phyloP scores from a whole-genome alignment of 2,113 vertebrate genomes.

The Semicossyphus pulcher region DNA sequence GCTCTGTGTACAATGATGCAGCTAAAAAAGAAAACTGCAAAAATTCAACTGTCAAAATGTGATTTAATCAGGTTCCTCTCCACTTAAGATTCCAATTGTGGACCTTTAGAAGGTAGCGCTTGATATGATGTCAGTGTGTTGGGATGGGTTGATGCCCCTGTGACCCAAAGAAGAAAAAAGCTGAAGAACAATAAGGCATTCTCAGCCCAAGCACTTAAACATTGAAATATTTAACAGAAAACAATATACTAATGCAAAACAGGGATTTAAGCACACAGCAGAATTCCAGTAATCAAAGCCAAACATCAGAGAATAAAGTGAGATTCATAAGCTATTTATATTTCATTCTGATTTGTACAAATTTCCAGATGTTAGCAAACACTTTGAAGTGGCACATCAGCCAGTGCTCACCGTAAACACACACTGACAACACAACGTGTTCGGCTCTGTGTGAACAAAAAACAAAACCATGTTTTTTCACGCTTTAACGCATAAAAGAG shows the following conservation, averaged over 20 bases:
- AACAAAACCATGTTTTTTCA: constrained; percentile 4
- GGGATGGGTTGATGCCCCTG: not conserved
- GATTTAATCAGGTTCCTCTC: not conserved
- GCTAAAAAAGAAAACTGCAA: not conserved
- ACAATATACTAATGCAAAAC: no score
- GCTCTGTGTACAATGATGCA: not conserved
- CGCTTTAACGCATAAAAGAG: not conserved
- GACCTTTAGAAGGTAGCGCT: not conserved
- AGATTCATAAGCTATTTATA: constrained; percentile 25
- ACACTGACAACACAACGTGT: not conserved
- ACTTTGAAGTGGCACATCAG: not conserved
- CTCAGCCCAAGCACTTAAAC: not conserved
- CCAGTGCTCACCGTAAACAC: not conserved
- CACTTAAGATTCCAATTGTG: not conserved
- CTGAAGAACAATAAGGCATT: not conserved
- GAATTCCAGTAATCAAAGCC: not conserved
- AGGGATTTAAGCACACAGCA: not conserved
- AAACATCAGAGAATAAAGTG: constrained; percentile 3
- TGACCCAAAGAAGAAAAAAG: constrained; percentile 3
- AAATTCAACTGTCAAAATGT: not conserved
- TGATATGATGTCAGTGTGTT: not conserved
- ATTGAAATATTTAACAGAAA: not conserved
- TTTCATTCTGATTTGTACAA: not conserved
- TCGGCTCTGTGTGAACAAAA: not conserved
- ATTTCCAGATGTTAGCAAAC: not conserved